These are phyloP conservation scores for Emydura subglobosa DNA, from an alignment of 2,113 vertebrate genomes.

Conservation along the genomic window DNA sequence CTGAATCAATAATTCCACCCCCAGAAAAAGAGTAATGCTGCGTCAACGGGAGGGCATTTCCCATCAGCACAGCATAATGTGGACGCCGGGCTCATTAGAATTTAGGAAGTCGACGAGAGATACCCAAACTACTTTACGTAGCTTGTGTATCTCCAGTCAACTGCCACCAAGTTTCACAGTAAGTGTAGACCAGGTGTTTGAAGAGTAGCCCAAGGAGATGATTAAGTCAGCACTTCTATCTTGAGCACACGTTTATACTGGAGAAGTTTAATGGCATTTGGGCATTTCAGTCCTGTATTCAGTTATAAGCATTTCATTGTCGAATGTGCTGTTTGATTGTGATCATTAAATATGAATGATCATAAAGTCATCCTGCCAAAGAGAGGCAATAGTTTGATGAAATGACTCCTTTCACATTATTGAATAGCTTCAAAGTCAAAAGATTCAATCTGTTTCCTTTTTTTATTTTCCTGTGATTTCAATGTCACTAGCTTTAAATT, in stretches of 20 bases:
- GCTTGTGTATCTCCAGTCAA: too few relatives aligned
- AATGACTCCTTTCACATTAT: constrained; percentile 16
- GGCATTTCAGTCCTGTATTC: constrained; percentile 61
- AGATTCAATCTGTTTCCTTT: constrained; percentile 44
- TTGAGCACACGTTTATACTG: neutral
- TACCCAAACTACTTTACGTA: too few relatives aligned
- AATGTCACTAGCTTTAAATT: constrained; percentile 29
- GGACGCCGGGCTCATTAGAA: too few relatives aligned
- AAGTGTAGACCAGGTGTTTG: neutral
- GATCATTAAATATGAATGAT: constrained; percentile 72
- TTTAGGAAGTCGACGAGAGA: too few relatives aligned
- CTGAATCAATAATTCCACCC: too few relatives aligned
- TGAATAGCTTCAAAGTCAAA: constrained; percentile 20
- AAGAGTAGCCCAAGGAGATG: neutral
- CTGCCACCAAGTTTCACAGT: too few relatives aligned
- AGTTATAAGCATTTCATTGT: constrained; percentile 67
- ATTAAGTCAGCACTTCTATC: constrained; percentile 24
- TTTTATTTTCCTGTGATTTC: constrained; percentile 53
- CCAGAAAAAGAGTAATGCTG: too few relatives aligned
- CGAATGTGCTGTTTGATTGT: constrained; percentile 28
- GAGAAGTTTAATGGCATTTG: neutral
- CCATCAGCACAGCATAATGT: too few relatives aligned
- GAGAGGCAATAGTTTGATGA: constrained; percentile 14
- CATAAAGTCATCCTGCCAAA: constrained; percentile 3
- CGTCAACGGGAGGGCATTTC: too few relatives aligned